Conservation (phyloP, 2,888 invertebrate species). For the Phytoseiulus persimilis region DNA sequence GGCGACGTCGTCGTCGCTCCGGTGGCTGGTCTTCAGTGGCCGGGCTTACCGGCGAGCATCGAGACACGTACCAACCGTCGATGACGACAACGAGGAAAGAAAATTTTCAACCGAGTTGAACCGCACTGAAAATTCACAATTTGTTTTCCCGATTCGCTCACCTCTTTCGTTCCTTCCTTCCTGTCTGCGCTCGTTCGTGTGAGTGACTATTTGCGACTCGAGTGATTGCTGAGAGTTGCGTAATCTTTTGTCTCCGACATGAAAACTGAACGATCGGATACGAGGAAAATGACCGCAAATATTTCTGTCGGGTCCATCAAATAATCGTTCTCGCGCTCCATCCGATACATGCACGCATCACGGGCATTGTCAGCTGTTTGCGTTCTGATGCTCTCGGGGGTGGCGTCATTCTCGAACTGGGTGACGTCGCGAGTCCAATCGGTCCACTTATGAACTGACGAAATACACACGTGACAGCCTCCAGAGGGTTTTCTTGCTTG, state of each 20-base stretch:
- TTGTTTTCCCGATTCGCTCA: neutral
- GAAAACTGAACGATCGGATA: neutral
- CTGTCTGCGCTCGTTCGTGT: neutral
- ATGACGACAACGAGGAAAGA: slow-evolving; percentile 5
- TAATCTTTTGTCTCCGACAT: neutral
- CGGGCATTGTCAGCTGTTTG: neutral
- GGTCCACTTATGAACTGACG: too few species aligned
- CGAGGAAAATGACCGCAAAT: neutral
- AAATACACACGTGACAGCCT: too few species aligned
- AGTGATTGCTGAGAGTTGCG: neutral
- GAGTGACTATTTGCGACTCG: neutral
- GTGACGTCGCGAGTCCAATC: too few species aligned
- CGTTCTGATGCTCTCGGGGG: too few species aligned
- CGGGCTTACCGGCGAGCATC: neutral
- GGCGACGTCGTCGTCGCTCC: neutral
- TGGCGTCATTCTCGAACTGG: too few species aligned
- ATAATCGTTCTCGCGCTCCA: too few species aligned
- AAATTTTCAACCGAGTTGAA: neutral
- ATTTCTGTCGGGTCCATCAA: neutral
- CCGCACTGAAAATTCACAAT: neutral
- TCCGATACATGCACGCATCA: neutral
- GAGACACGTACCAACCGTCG: neutral
- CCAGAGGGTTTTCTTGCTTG: too few species aligned
- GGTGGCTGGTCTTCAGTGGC: neutral
- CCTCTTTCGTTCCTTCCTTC: neutral